Conservation (phyloP, 2,888 invertebrate species). For the Amphipoea lucens region DNA sequence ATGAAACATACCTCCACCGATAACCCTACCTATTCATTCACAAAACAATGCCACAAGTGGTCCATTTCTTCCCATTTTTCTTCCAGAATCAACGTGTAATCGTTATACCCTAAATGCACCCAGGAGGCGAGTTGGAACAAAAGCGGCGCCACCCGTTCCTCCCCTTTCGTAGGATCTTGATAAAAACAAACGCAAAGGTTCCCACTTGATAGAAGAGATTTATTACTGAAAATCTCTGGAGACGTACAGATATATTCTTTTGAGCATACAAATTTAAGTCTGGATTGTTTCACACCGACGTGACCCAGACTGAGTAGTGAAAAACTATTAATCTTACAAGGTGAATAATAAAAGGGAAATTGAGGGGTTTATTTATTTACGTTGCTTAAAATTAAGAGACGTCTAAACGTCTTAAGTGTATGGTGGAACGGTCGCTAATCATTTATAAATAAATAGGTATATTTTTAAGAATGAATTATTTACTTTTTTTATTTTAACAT, state of each 20-base stretch:
- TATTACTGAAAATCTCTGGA: slow-evolving; percentile 82
- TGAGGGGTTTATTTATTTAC: not conserved
- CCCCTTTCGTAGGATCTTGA: slow-evolving; percentile 75
- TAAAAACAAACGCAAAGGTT: slow-evolving; percentile 80
- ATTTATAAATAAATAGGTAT: not conserved
- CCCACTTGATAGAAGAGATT: slow-evolving; percentile 82
- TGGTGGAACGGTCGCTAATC: not conserved
- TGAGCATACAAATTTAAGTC: slow-evolving; percentile 74
- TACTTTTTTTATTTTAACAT: not conserved
- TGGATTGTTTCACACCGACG: slow-evolving; percentile 65
- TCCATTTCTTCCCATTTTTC: slow-evolving; percentile 50
- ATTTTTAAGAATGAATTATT: not conserved
- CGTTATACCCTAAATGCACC: slow-evolving; percentile 72
- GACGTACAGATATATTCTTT: slow-evolving; percentile 81
- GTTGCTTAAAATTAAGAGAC: not conserved
- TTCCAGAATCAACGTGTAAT: slow-evolving; percentile 60
- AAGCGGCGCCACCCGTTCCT: slow-evolving; percentile 57
- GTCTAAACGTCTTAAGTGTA: not conserved
- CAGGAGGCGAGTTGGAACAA: slow-evolving; percentile 70
- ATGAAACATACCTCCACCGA: slow-evolving; percentile 34
- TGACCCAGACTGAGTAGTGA: not conserved
- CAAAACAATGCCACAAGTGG: slow-evolving; percentile 60
- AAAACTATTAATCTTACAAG: not conserved
- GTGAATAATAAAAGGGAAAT: not conserved
- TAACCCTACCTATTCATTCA: slow-evolving; percentile 52